phyloP scores from a whole-genome alignment of 2,113 vertebrate species.

The Regulus satrapa region DNA sequence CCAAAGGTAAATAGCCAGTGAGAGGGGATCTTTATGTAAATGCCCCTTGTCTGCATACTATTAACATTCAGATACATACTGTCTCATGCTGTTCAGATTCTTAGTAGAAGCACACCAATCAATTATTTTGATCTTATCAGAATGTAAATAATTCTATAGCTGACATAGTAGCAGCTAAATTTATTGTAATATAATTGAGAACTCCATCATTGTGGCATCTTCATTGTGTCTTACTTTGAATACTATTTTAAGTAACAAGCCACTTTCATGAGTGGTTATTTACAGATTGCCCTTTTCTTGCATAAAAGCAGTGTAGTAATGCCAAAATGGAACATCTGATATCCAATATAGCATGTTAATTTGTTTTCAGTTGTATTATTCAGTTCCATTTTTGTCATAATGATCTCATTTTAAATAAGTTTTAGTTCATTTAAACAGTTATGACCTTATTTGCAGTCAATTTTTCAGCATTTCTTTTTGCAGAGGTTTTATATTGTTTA shows the following conservation, averaged over 20 bases:
- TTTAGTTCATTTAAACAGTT: not conserved
- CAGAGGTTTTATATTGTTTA: not conserved
- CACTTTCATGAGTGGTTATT: slow-evolving; percentile 15
- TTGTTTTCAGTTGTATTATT: not conserved
- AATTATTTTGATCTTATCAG: slow-evolving; percentile 59
- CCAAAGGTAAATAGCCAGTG: slow-evolving; percentile 28
- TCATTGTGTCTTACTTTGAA: slow-evolving; percentile 32
- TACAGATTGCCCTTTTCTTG: slow-evolving; percentile 10
- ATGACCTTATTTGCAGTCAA: not conserved
- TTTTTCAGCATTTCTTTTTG: not conserved
- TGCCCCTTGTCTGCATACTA: slow-evolving; percentile 1
- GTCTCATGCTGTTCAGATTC: slow-evolving; percentile 1
- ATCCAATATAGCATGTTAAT: not conserved
- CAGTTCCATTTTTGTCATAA: not conserved
- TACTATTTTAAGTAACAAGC: slow-evolving; percentile 18
- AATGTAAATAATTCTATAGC: slow-evolving; percentile 30
- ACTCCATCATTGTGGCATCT: slow-evolving; percentile 50
- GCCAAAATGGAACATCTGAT: not conserved
- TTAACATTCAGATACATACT: slow-evolving; percentile 27
- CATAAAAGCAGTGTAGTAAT: not conserved
- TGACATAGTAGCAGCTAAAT: slow-evolving; percentile 39
- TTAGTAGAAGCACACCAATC: slow-evolving; percentile 21
- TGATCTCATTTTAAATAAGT: not conserved
- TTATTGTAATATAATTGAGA: slow-evolving; percentile 53
- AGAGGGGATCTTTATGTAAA: slow-evolving; percentile 33